Evolutionary conservation across 2,113 vertebrate genomes (phyloP), one percentile per base, ranked within the genome.

Genomic region (Epinephelus fuscoguttatus): DNA sequence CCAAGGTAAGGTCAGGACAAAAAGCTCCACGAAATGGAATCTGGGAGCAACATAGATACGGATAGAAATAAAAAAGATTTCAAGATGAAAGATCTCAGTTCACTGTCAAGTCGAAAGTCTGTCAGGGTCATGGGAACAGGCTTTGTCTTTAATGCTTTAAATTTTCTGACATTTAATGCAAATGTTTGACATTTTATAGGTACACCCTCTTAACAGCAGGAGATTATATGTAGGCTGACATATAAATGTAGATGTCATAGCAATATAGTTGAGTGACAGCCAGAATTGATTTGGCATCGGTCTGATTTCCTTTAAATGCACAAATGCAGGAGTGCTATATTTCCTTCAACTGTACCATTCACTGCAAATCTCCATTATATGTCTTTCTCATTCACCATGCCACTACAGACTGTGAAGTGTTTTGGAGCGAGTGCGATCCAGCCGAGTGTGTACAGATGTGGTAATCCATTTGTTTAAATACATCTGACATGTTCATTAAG

Each of bases 381-480:
- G 42, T 68, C 68, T 83, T 62, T 59, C 63, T 62, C 63, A 68
- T 33, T 76, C 75, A 80, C 27, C 49, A 49, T 50, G 56, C 77
- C 23, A 27, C 63, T 52, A 69, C 75, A 66, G 57, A 63, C 56
- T 82, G 61, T 19, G 68, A 50, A 87, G 80, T 83, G 79, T 85
- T 81, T 81, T 70, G 63, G 66, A 74, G 75, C 53, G 14, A 60
- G 62, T 59, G 8, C 21, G 14, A 91, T 90, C 80, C 85, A 84
- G 83, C 88, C 8, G n/a, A 89, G 72, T 91, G 90, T 91, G 82
- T 86, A 84, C 81, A 81, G 89, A 91, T 85, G 84, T 91, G 78
- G 79, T 94, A 93, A 94, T 93, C 91, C 91, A 89, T 93, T 94
- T 93, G 93, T 94, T 94, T 91, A 91, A 93, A 91, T 88, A 88